A percentile compares a stretch with the other conserved stretches of the same genome.
Evolutionary conservation across 2,113 vertebrate genomes (phyloP).

Genomic region (Eretmochelys imbricata): DNA sequence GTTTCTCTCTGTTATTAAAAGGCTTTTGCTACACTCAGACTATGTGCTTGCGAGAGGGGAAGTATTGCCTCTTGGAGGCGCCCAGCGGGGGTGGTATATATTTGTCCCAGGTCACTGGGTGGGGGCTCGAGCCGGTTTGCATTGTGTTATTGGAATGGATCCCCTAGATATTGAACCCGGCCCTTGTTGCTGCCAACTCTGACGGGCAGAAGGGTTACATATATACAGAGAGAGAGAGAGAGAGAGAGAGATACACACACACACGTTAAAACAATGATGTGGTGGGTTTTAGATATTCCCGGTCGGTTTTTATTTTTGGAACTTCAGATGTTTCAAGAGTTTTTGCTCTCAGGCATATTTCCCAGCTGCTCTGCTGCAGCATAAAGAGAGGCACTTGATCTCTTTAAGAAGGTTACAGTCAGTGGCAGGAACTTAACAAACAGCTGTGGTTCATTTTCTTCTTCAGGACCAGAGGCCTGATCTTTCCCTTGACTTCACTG

Average conservation of each 20-base stretch:
- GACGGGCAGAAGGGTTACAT: no score
- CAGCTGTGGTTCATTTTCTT: not conserved
- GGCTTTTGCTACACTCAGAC: no score
- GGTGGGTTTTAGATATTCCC: not conserved
- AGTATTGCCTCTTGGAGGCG: no score
- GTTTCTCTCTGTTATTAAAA: no score
- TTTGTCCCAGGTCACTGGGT: no score
- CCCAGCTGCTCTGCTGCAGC: not conserved
- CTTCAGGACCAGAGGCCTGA: not conserved
- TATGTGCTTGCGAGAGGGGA: no score
- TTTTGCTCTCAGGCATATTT: not conserved
- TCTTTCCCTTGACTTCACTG: not conserved
- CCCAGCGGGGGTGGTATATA: no score
- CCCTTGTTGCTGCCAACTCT: no score
- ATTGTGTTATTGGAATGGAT: no score
- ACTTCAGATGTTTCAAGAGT: not conserved
- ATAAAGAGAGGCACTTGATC: not conserved
- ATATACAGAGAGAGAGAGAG: not conserved
- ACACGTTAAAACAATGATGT: not conserved
- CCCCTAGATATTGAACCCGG: no score
- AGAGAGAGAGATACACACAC: not conserved
- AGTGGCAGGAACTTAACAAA: fast-evolving
- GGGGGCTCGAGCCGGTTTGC: no score
- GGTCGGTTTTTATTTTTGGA: not conserved
- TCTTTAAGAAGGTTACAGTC: not conserved